Conservation (phyloP, 2,888 invertebrate species). For the Drosophila mulleri region DNA sequence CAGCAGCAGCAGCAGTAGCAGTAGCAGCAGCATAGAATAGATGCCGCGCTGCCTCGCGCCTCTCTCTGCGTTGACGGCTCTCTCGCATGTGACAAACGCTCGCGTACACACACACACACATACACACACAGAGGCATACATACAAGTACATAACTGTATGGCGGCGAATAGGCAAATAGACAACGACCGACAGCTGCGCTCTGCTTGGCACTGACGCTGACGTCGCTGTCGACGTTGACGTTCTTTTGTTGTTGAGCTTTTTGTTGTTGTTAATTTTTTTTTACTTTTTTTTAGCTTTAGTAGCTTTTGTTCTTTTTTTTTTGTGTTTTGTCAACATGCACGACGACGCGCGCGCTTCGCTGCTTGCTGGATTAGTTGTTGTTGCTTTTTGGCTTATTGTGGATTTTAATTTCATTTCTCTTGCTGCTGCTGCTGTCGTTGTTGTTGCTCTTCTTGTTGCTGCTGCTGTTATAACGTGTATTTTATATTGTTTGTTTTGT, state of each 20-base stretch:
- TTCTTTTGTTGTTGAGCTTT: slow-evolving; percentile 55
- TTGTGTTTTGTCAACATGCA: slow-evolving; percentile 47
- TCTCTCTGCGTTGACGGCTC: slow-evolving; percentile 22
- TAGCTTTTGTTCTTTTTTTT: slow-evolving; percentile 21
- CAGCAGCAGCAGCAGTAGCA: slow-evolving; percentile 7
- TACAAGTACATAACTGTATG: slow-evolving; percentile 10
- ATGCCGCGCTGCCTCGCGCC: slow-evolving; percentile 18
- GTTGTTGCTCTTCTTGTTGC: slow-evolving; percentile 4
- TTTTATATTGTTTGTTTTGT: slow-evolving; percentile 54
- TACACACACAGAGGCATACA: not conserved
- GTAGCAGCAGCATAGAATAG: slow-evolving; percentile 10
- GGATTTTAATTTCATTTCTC: slow-evolving; percentile 55
- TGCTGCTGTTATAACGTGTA: slow-evolving; percentile 39
- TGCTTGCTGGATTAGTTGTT: slow-evolving; percentile 53
- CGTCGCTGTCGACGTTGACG: slow-evolving; percentile 26
- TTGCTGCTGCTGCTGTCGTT: not conserved
- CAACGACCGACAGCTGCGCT: slow-evolving; percentile 60
- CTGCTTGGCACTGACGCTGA: slow-evolving; percentile 58
- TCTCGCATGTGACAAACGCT: slow-evolving; percentile 51
- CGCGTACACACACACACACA: not conserved
- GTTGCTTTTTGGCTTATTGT: slow-evolving; percentile 56
- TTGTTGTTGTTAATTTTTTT: slow-evolving; percentile 22
- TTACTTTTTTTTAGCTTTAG: slow-evolving; percentile 18
- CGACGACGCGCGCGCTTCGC: slow-evolving; percentile 45
- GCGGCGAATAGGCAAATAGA: slow-evolving; percentile 48